These are phyloP conservation scores for Clunio marinus DNA, from an alignment of 2,888 invertebrate species.

Conservation along the genomic window DNA sequence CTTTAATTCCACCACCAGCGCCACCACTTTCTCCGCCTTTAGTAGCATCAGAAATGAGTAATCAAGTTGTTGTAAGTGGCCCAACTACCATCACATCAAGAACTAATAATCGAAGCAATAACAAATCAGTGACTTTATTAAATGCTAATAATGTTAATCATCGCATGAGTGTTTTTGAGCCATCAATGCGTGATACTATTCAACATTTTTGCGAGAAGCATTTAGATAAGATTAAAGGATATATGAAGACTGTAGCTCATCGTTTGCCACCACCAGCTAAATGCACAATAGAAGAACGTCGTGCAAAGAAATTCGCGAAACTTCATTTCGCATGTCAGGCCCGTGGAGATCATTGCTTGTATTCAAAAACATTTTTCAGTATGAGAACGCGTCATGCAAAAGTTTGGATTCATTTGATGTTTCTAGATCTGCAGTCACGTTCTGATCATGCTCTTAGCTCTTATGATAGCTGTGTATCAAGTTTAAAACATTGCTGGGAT, in stretches of 20 bases:
- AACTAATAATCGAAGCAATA: conserved; percentile 63
- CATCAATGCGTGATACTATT: conserved; percentile 84
- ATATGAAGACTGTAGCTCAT: conserved; percentile 81
- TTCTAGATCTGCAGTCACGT: conserved; percentile 72
- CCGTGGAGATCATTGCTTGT: conserved; percentile 79
- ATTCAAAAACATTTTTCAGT: conserved; percentile 72
- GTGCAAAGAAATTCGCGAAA: conserved; percentile 81
- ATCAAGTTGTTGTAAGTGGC: conserved; percentile 56
- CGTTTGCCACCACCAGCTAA: conserved; percentile 86
- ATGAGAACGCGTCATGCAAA: conserved; percentile 77
- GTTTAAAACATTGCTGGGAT: conserved; percentile 90
- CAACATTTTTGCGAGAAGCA: conserved; percentile 96
- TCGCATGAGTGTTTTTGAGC: conserved; percentile 81
- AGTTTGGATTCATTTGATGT: conserved; percentile 95
- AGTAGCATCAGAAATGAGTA: conserved; percentile 41
- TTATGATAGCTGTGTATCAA: conserved; percentile 74
- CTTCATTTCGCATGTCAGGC: conserved; percentile 86
- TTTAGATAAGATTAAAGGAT: conserved; percentile 82
- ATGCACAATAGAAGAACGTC: conserved; percentile 84
- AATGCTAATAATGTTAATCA: conserved; percentile 56
- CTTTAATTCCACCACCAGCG: conserved; percentile 46
- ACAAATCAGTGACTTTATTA: conserved; percentile 73
- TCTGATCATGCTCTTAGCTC: conserved; percentile 63
- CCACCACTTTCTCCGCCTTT: background rate
- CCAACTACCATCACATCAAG: conserved; percentile 61